Percentiles rank a stretch among this genome's conserved stretches.
These are phyloP conservation scores for Characodon lateralis DNA, from an alignment of 2,797 vertebrate species.

Conservation along the genomic window DNA sequence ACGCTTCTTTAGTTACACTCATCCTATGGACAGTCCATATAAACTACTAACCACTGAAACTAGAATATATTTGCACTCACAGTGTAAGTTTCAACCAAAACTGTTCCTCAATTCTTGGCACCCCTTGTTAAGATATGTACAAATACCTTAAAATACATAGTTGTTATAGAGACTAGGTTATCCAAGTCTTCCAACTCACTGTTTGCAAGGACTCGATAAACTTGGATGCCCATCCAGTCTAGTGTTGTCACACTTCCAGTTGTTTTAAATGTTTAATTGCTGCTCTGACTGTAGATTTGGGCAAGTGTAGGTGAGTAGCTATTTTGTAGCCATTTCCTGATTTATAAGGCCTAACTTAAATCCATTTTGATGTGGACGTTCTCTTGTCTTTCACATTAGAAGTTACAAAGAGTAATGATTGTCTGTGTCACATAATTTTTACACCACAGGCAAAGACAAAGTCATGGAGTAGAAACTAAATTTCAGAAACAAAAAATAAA, in stretches of 20 bases:
- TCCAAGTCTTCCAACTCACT: not conserved
- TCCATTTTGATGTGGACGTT: not conserved
- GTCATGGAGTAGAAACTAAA: too few relatives aligned
- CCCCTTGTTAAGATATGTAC: not conserved
- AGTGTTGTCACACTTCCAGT: not conserved
- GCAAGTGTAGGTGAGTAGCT: not conserved
- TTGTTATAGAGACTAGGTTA: not conserved
- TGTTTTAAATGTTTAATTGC: not conserved
- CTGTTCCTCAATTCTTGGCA: not conserved
- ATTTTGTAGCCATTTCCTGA: not conserved
- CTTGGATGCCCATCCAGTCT: not conserved
- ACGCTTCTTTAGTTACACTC: slow-evolving; percentile 44
- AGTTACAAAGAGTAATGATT: not conserved
- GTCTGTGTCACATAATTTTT: not conserved
- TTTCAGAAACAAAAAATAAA: not conserved
- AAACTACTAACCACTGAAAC: slow-evolving; percentile 48
- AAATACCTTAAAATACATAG: not conserved
- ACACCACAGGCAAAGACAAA: not conserved
- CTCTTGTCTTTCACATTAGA: not conserved
- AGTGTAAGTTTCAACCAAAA: slow-evolving; percentile 42
- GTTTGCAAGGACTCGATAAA: not conserved
- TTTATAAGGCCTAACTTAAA: not conserved
- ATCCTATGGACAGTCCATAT: slow-evolving; percentile 15
- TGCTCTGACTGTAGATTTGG: not conserved
- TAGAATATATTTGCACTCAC: slow-evolving; percentile 16